phyloP scores from a whole-genome alignment of 1,140 invertebrate species.

The Latrodectus geometricus region DNA sequence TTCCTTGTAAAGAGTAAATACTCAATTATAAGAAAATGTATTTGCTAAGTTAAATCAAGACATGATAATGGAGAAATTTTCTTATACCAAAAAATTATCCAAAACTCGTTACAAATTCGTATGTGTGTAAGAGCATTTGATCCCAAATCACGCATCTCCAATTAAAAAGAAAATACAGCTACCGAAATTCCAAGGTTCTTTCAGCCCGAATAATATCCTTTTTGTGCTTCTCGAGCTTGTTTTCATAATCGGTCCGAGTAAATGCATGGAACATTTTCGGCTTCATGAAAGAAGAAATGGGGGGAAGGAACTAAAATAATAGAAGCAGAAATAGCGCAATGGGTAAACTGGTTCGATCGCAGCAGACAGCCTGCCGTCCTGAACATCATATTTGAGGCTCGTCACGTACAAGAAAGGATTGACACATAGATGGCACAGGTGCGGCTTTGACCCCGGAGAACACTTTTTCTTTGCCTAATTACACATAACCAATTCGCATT shows the following conservation, averaged over 20 bases:
- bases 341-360: background rate
- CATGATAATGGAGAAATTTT: too few relatives aligned
- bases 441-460: slow-evolving; percentile 45
- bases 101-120: too few relatives aligned
- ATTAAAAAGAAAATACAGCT: too few relatives aligned
- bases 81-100: too few relatives aligned
- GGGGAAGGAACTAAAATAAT: background rate
- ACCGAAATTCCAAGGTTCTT: too few relatives aligned
- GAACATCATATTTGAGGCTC: background rate
- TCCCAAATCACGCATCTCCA: too few relatives aligned
- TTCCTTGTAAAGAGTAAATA: too few relatives aligned
- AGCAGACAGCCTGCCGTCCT: slow-evolving; percentile 40
- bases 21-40: too few relatives aligned
- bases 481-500: slow-evolving; percentile 7
- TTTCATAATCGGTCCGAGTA: slow-evolving; percentile 8
- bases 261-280: slow-evolving; percentile 7
- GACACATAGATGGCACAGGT: slow-evolving; percentile 31
- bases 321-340: slow-evolving; percentile 1
- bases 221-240: background rate
- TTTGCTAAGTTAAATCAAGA: too few relatives aligned
- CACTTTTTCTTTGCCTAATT: slow-evolving; percentile 41
- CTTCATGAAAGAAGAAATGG: background rate
- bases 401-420: slow-evolving; percentile 17
- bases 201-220: too few relatives aligned
- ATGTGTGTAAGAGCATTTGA: too few relatives aligned